These are phyloP conservation scores for Folsomia manolachei DNA, from an alignment of 2,888 invertebrate genomes.

Conservation along the genomic window DNA sequence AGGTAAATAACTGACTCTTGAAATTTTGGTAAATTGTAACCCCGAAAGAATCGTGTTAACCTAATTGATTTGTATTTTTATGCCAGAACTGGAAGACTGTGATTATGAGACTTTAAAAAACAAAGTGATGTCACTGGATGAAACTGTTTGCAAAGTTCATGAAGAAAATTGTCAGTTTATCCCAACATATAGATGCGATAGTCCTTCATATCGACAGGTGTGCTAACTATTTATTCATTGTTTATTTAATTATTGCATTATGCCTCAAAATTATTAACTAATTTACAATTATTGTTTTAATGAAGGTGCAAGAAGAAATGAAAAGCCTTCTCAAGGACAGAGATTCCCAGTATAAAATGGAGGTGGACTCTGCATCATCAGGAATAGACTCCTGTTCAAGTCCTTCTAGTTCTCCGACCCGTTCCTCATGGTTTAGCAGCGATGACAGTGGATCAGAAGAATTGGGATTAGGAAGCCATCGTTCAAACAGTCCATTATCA, in stretches of 20 bases:
- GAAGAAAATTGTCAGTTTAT: slow-evolving; percentile 26
- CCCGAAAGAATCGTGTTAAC: too few relatives aligned
- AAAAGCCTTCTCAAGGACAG: slow-evolving; percentile 19
- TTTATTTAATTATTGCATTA: background rate
- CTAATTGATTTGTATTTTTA: too few relatives aligned
- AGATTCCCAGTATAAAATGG: slow-evolving; percentile 3
- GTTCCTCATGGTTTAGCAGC: slow-evolving; percentile 33
- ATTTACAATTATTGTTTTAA: background rate
- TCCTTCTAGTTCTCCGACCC: slow-evolving; percentile 33
- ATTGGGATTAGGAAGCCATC: background rate
- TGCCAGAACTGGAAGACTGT: slow-evolving; percentile 32
- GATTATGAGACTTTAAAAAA: slow-evolving; percentile 29
- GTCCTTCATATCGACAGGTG: slow-evolving; percentile 39
- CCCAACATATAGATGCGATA: slow-evolving; percentile 34
- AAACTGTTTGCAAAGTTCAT: slow-evolving; percentile 29
- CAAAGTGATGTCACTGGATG: slow-evolving; percentile 33
- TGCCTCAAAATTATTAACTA: background rate
- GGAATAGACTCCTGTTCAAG: slow-evolving; percentile 31
- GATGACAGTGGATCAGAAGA: slow-evolving; percentile 26
- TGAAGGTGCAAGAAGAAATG: slow-evolving; percentile 37
- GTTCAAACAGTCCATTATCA: slow-evolving; percentile 16
- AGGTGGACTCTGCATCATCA: slow-evolving; percentile 13
- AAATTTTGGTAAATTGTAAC: too few relatives aligned
- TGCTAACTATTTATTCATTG: background rate
- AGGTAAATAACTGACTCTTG: too few relatives aligned